These are phyloP conservation scores for Athetis lepigone DNA, from an alignment of 2,888 invertebrate species.

Conservation along the genomic window DNA sequence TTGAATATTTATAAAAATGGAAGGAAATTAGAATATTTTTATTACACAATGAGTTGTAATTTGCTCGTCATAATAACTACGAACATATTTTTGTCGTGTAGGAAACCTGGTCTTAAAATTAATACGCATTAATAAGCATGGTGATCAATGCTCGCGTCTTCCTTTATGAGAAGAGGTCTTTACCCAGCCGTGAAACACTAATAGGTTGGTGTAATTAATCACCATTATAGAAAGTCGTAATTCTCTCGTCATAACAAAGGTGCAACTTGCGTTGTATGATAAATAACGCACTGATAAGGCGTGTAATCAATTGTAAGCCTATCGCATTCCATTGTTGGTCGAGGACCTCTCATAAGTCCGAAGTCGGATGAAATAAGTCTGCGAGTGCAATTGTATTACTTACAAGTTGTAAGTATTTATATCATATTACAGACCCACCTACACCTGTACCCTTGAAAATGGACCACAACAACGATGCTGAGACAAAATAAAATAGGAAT, in stretches of 20 bases:
- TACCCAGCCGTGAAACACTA: too few relatives aligned
- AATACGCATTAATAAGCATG: too few relatives aligned
- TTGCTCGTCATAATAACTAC: too few relatives aligned
- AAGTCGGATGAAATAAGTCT: not conserved
- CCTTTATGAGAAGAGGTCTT: too few relatives aligned
- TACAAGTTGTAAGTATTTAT: not conserved
- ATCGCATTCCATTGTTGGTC: conserved; percentile 16
- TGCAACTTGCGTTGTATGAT: conserved; percentile 24
- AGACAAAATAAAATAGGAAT: too few relatives aligned
- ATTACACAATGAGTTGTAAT: not conserved
- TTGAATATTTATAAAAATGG: not conserved
- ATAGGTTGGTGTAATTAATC: too few relatives aligned
- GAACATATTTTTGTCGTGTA: not conserved
- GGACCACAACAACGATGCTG: too few relatives aligned
- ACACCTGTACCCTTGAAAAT: too few relatives aligned
- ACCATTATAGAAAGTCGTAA: conserved; percentile 7
- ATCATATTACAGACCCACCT: too few relatives aligned
- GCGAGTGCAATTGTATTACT: not conserved
- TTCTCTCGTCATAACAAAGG: conserved; percentile 31
- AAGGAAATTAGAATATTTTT: not conserved
- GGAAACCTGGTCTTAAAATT: too few relatives aligned
- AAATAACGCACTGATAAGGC: conserved; percentile 25
- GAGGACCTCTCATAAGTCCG: not conserved
- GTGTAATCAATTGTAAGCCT: conserved; percentile 40
- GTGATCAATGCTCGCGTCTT: too few relatives aligned